phyloP scores from a whole-genome alignment of 2,888 invertebrate genomes.

The Crepidodera aurea region DNA sequence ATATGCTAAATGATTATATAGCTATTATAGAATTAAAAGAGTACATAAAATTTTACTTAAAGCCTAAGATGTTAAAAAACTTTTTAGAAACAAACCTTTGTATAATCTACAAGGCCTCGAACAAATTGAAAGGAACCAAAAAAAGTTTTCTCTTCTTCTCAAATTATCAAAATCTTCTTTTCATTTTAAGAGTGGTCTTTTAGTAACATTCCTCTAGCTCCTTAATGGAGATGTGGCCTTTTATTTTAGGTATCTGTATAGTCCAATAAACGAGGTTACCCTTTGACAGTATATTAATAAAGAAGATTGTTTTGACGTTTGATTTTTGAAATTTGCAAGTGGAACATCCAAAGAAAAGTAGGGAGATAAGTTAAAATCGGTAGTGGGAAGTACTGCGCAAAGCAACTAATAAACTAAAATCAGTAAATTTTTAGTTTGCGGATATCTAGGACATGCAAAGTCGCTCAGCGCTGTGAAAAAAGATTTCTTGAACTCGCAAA shows the following conservation, averaged over 20 bases:
- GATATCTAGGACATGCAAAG: background rate
- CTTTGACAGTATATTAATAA: too few relatives aligned
- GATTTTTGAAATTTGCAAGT: conserved; percentile 11
- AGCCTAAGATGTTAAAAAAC: conserved; percentile 17
- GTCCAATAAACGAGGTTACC: too few relatives aligned
- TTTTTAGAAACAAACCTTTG: conserved; percentile 24
- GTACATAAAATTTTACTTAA: conserved; percentile 2
- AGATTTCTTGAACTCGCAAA: background rate
- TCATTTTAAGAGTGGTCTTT: background rate
- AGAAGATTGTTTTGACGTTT: conserved; percentile 20
- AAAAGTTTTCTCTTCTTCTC: background rate
- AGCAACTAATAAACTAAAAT: background rate
- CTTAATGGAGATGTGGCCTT: too few relatives aligned
- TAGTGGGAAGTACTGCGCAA: conserved; percentile 28
- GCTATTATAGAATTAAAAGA: background rate
- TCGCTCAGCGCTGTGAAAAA: background rate
- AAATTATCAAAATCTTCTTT: background rate
- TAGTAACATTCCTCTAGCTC: background rate
- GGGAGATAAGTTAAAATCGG: conserved; percentile 11
- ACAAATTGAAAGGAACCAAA: conserved; percentile 7
- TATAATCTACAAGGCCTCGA: conserved; percentile 2
- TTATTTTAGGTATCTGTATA: too few relatives aligned
- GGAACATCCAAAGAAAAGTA: background rate
- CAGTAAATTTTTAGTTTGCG: background rate
- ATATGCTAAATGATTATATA: background rate